These are phyloP conservation scores for Arctopsyche grandis DNA, from an alignment of 1,140 invertebrate genomes.

Conservation along the genomic window DNA sequence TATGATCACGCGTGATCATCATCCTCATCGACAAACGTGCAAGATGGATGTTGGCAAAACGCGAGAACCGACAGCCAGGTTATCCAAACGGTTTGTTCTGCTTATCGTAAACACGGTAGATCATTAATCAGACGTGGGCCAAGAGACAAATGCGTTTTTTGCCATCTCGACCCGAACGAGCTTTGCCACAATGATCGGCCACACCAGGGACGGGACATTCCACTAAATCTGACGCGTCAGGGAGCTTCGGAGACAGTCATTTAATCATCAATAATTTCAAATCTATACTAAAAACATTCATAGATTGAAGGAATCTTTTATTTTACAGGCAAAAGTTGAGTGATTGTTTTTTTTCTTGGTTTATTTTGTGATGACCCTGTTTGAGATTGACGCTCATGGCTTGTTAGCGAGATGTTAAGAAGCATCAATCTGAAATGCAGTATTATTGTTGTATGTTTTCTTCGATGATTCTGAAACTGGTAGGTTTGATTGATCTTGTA, in stretches of 20 bases:
- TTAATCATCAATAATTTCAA: too few species aligned
- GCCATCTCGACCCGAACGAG: background rate
- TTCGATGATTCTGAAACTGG: background rate
- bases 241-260: too few species aligned
- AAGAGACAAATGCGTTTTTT: conserved; percentile 2
- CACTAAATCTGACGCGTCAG: too few species aligned
- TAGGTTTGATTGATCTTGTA: conserved; percentile 8
- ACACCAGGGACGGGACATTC: background rate
- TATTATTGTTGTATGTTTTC: background rate
- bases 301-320: too few species aligned
- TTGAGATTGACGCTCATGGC: background rate
- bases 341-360: too few species aligned
- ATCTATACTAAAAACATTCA: too few species aligned
- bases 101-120: conserved; percentile 5
- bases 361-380: conserved; percentile 1
- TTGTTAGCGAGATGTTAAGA: conserved; percentile 3
- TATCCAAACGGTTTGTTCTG: conserved; percentile 8
- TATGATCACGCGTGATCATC: too few species aligned
- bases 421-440: background rate
- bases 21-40: too few species aligned
- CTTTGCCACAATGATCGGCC: background rate
- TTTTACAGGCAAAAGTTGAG: too few species aligned
- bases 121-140: background rate
- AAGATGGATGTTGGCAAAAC: conserved; percentile 16
- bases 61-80: background rate